A percentile compares a stretch with the other conserved stretches of the same genome.
phyloP scores from a whole-genome alignment of 2,797 vertebrate species.

The Dallia pectoralis region DNA sequence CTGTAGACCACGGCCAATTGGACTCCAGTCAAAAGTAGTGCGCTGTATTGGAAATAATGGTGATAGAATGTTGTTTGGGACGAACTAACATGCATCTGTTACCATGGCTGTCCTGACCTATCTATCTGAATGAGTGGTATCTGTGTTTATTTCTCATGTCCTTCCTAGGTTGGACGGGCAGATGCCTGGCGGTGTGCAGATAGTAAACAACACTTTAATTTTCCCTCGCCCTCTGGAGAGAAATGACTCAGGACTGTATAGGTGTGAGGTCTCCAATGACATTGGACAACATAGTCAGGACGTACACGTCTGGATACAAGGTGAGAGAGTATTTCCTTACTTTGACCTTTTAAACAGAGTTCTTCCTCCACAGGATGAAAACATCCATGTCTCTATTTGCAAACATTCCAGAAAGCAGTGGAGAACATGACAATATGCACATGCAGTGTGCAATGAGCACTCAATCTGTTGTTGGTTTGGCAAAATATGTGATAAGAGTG shows the following conservation, averaged over 20 bases:
- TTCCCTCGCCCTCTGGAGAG: conserved; percentile 86
- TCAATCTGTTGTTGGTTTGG: conserved; percentile 64
- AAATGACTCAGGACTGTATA: conserved; percentile 91
- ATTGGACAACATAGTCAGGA: conserved; percentile 83
- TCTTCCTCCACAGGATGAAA: conserved; percentile 47
- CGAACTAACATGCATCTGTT: background rate
- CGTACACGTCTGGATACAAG: conserved; percentile 86
- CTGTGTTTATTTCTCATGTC: background rate
- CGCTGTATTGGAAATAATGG: background rate
- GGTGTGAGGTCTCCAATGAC: conserved; percentile 89
- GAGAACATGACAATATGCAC: conserved; percentile 49
- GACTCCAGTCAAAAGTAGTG: background rate
- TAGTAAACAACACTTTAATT: conserved; percentile 83
- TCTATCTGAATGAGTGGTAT: background rate
- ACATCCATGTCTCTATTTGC: conserved; percentile 60
- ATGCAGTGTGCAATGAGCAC: no score
- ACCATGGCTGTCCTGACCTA: background rate
- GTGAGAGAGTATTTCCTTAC: conserved; percentile 59
- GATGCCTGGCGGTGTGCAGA: conserved; percentile 86
- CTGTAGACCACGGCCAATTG: background rate
- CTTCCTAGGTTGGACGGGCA: conserved; percentile 81
- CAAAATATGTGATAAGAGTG: conserved; percentile 58
- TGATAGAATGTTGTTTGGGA: background rate
- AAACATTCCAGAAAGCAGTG: conserved; percentile 62
- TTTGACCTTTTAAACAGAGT: conserved; percentile 43